Conservation (phyloP, 2,888 invertebrate species). For the Catocala fraxini region DNA sequence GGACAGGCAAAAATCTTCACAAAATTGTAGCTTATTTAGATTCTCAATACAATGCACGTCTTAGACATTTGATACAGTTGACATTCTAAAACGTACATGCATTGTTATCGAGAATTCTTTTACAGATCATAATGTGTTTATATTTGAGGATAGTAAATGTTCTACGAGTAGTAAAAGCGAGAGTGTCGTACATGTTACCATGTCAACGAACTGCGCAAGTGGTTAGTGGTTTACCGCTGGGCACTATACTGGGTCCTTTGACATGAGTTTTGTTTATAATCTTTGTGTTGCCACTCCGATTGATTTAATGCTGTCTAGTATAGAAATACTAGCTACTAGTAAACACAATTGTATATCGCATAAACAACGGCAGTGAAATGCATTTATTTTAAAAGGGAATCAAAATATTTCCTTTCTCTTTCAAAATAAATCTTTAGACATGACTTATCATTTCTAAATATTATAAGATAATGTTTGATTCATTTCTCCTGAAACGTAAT, state of each 20-base stretch:
- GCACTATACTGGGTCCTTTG: conserved; percentile 56
- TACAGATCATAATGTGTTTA: background rate
- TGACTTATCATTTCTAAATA: too few relatives aligned
- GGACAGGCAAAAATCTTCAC: too few relatives aligned
- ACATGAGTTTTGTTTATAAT: conserved; percentile 56
- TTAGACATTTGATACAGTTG: conserved; percentile 14
- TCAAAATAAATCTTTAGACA: too few relatives aligned
- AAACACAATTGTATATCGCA: background rate
- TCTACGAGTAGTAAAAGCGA: conserved; percentile 55
- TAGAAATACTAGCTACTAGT: background rate
- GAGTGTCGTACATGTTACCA: conserved; percentile 48
- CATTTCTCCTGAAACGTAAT: too few relatives aligned
- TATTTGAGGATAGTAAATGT: conserved; percentile 17
- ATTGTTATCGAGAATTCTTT: conserved; percentile 3
- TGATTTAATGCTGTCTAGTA: conserved; percentile 29
- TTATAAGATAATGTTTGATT: too few relatives aligned
- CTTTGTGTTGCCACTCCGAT: conserved; percentile 54
- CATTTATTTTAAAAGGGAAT: too few relatives aligned
- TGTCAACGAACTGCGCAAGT: conserved; percentile 65
- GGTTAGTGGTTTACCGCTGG: conserved; percentile 72
- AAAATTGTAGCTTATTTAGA: background rate
- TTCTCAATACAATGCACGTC: conserved; percentile 13
- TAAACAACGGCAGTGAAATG: background rate
- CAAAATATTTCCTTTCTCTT: too few relatives aligned
- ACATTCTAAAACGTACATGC: conserved; percentile 3